These are phyloP conservation scores for Himalopsyche japonica DNA, from an alignment of 2,888 invertebrate genomes.

Conservation along the genomic window DNA sequence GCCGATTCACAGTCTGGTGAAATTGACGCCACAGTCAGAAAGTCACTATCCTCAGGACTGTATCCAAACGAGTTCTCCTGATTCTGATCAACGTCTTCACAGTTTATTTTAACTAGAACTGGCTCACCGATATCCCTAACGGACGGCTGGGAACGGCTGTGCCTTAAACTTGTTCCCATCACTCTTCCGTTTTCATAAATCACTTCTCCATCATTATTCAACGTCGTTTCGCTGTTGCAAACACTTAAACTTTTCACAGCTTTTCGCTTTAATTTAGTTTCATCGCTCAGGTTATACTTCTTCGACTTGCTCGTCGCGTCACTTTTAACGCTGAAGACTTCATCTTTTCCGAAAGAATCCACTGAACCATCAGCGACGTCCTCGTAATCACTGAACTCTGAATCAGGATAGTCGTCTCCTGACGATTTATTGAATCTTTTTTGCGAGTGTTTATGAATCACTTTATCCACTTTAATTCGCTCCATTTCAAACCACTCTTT, in stretches of 20 bases:
- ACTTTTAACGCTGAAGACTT: slow-evolving; percentile 29
- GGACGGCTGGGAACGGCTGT: slow-evolving; percentile 38
- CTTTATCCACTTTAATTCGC: slow-evolving; percentile 32
- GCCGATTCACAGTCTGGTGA: slow-evolving; percentile 29
- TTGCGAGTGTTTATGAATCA: slow-evolving; percentile 17
- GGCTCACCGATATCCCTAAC: slow-evolving; percentile 35
- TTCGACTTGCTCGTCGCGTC: not conserved
- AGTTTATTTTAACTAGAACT: slow-evolving; percentile 30
- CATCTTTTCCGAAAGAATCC: slow-evolving; percentile 33
- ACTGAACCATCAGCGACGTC: slow-evolving; percentile 33
- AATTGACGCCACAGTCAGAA: slow-evolving; percentile 12
- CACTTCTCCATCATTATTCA: slow-evolving; percentile 22
- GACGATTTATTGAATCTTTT: slow-evolving; percentile 16
- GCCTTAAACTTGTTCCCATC: slow-evolving; percentile 9
- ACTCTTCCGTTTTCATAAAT: slow-evolving; percentile 1
- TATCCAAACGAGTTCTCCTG: slow-evolving; percentile 6
- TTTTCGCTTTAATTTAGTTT: slow-evolving; percentile 10
- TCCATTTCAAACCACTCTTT: slow-evolving; percentile 40
- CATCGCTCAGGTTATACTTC: not conserved
- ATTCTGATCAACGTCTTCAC: slow-evolving; percentile 16
- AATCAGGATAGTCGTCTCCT: slow-evolving; percentile 36
- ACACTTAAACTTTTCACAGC: slow-evolving; percentile 31
- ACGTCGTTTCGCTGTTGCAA: slow-evolving; percentile 31
- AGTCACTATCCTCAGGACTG: slow-evolving; percentile 2
- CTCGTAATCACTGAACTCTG: slow-evolving; percentile 39